phyloP scores from a whole-genome alignment of 2,113 vertebrate genomes.

The Macroglossus sobrinus region DNA sequence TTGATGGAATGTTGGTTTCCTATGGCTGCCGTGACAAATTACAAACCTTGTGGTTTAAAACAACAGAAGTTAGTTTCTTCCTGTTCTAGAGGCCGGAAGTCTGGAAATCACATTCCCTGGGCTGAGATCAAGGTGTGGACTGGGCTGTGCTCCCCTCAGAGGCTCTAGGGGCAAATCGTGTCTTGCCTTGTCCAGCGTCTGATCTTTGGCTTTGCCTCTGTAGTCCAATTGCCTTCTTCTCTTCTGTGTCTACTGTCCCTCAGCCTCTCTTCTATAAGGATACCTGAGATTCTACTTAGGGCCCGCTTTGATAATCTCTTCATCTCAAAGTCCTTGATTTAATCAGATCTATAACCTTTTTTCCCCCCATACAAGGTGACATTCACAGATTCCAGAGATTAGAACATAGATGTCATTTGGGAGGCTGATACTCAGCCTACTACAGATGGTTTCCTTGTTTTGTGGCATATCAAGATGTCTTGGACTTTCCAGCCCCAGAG shows the following conservation, averaged over 20 bases:
- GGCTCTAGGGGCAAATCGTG: background rate
- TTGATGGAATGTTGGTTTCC: background rate
- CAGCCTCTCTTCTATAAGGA: no score
- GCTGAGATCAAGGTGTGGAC: background rate
- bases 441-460: background rate
- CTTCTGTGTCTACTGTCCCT: no score
- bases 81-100: background rate
- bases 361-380: no score
- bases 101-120: background rate
- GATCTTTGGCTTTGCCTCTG: background rate
- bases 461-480: background rate
- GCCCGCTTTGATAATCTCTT: no score
- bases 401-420: no score
- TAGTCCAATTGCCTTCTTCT: no score
- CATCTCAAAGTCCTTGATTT: no score
- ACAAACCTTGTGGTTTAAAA: background rate
- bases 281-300: no score
- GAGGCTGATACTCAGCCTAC: no score
- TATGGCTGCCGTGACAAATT: background rate
- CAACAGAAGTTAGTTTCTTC: background rate
- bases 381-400: no score
- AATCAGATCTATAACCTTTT: no score
- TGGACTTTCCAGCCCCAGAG: background rate
- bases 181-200: background rate
- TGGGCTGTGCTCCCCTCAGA: background rate